Evolutionary conservation across 1,140 invertebrate species (phyloP), one percentile per base, ranked within the genome.

Genomic region (Phortica variegata): DNA sequence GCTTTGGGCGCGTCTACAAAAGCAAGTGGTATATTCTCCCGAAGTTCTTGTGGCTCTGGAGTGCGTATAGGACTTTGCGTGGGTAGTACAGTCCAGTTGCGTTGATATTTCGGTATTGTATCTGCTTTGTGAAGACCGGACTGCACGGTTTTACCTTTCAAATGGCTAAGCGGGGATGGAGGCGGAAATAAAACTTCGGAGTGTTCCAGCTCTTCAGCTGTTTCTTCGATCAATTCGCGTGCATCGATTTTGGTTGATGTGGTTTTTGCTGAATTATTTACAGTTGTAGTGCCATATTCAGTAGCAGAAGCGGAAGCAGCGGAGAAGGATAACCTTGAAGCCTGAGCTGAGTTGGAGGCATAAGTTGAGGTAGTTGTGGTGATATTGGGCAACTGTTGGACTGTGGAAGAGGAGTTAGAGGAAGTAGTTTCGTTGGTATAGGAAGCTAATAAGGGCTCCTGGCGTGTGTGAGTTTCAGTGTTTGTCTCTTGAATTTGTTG

Each of bases 91-190:
- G 81, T 81, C 61, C 83, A 78, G 61, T 83, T 79, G 75, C 80
- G 79, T 65, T 85, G 83, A 71, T 84, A 85, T 47, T 78, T 71
- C 19, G 83, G 82, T 60, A 83, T 81, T 60, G 73, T 77, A 36
- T 82, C 79, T 13, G 82, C 77, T 74, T 79, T 81, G 47, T 83
- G 81, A 49, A 84, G 73, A 36, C 78, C 79, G 48, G 80, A 78
- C 26, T 65, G 56, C 33, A 61, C 54, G 53, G 58, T 39, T 60
- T 69, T 71, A 39, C 53, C 55, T 43, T 73, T 59, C 62, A 77
- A 38, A 75, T 74, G 70, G 48, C 70, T 71, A 21, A 74, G 59
- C 51, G 71, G 71, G 52, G 71, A 74, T 45, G 71, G 71, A 54
- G 71, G 71, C 43, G 71, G 71, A 21, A 69, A 74, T 2, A 65